Evolutionary conservation across 1,140 invertebrate species (phyloP), one percentile per base, ranked within the genome.

Genomic region (Oryzaephilus surinamensis): DNA sequence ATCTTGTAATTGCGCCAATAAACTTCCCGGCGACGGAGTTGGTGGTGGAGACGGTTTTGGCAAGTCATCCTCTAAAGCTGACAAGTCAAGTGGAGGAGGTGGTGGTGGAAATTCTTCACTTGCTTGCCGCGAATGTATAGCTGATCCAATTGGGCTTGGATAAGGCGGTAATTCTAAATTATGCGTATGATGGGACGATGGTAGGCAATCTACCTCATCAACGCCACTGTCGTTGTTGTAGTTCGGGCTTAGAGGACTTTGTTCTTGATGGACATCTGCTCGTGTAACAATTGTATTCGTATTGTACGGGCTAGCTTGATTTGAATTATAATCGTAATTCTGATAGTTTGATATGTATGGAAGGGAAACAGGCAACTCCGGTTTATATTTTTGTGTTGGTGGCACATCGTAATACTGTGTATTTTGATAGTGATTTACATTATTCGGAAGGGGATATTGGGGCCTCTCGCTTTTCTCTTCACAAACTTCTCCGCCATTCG

Each of bases 91-190:
- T 2, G 81, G 79, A 1, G 84, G 77, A 2, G 86, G 86, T 18
- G 86, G 86, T 12, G 85, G 85, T 20, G 85, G 86, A 50, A 91
- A 91, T 48, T 91, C 86, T 63, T 89, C 84, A 62, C 85, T 89
- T 0, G 81, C 73, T 61, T 91, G 85, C 38, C 84, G 69, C 1
- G 84, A 89, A 57, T 90, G 85, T 23, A 77, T 72, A 0, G 73
- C 76, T 2, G 82, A 85, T 46, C 72, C 72, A 34, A 77, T 70
- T 2, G 81, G 75, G 48, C 77, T 79, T 0, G 85, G 85, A 60
- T 88, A 89, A 0, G 85, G 85, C 1, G 83, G 82, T 20, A 87
- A 66, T 21, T 83, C 78, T 41, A 69, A 57, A 50, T 63, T 57
- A 43, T 57, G 61, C 15, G 54, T 43, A 58, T 43, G 23, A 11